Evolutionary conservation across 2,888 invertebrate species (phyloP).

Genomic region (Reticulitermes lucifugus): DNA sequence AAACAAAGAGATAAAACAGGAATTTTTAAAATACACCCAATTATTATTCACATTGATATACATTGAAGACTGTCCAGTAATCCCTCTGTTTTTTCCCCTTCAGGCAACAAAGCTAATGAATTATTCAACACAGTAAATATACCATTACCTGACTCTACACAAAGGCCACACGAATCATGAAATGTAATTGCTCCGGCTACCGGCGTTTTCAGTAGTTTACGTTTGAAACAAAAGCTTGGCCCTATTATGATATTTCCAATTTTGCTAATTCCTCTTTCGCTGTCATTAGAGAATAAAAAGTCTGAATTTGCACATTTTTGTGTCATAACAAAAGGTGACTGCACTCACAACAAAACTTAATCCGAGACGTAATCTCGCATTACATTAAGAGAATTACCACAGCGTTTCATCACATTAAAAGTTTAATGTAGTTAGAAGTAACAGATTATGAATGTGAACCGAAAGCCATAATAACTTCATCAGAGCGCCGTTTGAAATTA

Average conservation of each 20-base stretch:
- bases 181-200: not conserved
- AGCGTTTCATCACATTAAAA: constrained; percentile 26
- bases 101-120: not conserved
- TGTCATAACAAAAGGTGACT: not conserved
- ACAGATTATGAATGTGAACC: not conserved
- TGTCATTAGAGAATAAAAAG: not conserved
- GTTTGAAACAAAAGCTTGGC: not conserved
- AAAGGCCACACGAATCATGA: not conserved
- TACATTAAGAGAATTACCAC: constrained; percentile 21
- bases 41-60: too few relatives aligned
- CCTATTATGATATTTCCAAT: not conserved
- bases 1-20: too few relatives aligned
- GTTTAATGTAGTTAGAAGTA: constrained; percentile 3
- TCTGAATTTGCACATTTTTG: not conserved
- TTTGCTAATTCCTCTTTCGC: not conserved
- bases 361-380: not conserved
- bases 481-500: not conserved
- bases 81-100: not conserved
- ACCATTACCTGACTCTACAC: not conserved
- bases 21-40: too few relatives aligned
- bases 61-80: not conserved
- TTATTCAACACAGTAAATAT: not conserved
- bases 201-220: not conserved
- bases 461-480: not conserved
- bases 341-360: not conserved